Evolutionary conservation across 1,140 invertebrate species (phyloP).

Genomic region (Andrena cerasifolii): DNA sequence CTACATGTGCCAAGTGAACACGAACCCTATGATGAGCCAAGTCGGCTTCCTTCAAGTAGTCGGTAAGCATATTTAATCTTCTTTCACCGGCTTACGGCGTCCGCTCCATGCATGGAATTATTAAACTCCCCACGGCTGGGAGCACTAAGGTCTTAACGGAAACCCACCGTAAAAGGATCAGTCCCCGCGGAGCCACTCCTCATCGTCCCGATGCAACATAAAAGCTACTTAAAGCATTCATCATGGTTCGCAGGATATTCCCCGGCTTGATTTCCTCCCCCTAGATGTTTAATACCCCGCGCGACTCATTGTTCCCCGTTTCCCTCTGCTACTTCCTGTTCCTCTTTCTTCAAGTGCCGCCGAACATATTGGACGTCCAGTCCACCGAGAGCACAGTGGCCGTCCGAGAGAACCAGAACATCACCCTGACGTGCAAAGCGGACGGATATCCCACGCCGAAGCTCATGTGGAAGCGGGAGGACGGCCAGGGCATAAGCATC

Average conservation of each 20-base stretch:
- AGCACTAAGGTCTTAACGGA: not conserved
- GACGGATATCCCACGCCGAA: constrained; percentile 94
- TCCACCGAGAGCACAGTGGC: constrained; percentile 94
- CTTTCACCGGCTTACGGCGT: not conserved
- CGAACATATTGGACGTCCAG: constrained; percentile 92
- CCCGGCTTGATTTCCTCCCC: too few relatives aligned
- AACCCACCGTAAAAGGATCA: not conserved
- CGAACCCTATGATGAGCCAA: constrained; percentile 97
- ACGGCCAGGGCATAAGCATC: constrained; percentile 91
- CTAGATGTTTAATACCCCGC: not conserved
- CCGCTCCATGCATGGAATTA: not conserved
- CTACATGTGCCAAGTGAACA: constrained; percentile 97
- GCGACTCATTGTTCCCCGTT: not conserved
- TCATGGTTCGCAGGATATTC: not conserved
- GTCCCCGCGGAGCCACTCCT: not conserved
- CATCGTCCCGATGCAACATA: not conserved
- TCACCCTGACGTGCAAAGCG: constrained; percentile 93
- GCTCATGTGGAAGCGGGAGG: constrained; percentile 95
- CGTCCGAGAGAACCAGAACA: constrained; percentile 94
- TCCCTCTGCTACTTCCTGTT: constrained; percentile 63
- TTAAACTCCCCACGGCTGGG: not conserved
- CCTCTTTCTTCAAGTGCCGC: constrained; percentile 86
- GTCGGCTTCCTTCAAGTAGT: constrained; percentile 96
- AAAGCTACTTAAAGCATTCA: not conserved
- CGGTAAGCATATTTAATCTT: constrained; percentile 85